Conservation (phyloP, 2,113 vertebrate genomes). For the Saimiri boliviensis region DNA sequence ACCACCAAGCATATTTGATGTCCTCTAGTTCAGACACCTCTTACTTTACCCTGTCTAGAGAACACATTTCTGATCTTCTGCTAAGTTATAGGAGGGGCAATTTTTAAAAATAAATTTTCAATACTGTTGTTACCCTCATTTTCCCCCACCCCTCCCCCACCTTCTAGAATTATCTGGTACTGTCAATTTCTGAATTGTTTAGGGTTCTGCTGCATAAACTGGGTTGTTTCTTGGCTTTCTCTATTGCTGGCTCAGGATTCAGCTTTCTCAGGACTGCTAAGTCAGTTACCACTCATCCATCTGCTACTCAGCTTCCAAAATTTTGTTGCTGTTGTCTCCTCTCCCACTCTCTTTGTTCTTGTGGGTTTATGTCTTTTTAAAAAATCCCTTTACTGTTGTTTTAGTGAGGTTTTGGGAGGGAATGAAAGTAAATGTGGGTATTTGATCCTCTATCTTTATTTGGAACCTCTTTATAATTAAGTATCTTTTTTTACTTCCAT, state of each 20-base stretch:
- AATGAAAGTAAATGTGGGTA: constrained; percentile 75
- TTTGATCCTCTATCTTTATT: constrained; percentile 69
- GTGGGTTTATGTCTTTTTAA: constrained; percentile 71
- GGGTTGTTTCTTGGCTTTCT: constrained; percentile 41
- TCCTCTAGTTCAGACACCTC: not conserved
- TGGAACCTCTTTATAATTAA: constrained; percentile 69
- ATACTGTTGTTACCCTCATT: not conserved
- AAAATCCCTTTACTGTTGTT: constrained; percentile 72
- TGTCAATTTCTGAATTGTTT: not conserved
- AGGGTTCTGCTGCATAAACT: not conserved
- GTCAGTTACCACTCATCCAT: constrained; percentile 68
- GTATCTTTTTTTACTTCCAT: constrained; percentile 43
- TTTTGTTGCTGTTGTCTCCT: constrained; percentile 75
- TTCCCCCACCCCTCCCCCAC: not conserved
- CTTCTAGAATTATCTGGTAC: not conserved
- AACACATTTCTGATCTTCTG: not conserved
- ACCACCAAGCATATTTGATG: not conserved
- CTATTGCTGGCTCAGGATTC: not conserved
- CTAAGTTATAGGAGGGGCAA: not conserved
- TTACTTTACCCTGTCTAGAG: not conserved
- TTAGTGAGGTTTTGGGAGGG: constrained; percentile 77
- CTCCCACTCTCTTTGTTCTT: constrained; percentile 73
- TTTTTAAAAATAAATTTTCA: not conserved
- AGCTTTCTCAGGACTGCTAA: constrained; percentile 61
- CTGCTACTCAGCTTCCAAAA: constrained; percentile 50